Conservation (phyloP, 2,113 vertebrate genomes). For the Caracal caracal region DNA sequence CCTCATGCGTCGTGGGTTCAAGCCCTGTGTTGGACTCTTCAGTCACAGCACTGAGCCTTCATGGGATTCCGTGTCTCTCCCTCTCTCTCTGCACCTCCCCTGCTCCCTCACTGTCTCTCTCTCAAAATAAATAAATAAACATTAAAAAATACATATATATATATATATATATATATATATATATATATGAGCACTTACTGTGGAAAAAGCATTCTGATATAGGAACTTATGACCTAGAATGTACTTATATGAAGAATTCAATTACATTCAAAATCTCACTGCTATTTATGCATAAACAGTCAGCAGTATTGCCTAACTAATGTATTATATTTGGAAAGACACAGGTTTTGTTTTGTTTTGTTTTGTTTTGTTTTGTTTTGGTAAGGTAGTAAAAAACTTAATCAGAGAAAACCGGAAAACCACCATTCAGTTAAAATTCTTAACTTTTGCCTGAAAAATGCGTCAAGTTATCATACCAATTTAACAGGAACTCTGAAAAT, state of each 20-base stretch:
- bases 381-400: not conserved
- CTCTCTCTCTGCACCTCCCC: too few relatives aligned
- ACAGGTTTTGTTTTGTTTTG: not conserved
- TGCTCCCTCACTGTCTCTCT: too few relatives aligned
- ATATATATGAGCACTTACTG: not conserved
- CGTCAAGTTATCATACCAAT: not conserved
- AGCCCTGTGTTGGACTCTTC: too few relatives aligned
- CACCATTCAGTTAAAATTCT: not conserved
- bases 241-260: not conserved
- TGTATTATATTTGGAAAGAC: not conserved
- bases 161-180: too few relatives aligned
- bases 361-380: too few relatives aligned
- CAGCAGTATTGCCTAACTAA: not conserved
- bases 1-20: too few relatives aligned
- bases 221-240: not conserved
- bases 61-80: too few relatives aligned
- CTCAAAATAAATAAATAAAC: too few relatives aligned
- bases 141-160: too few relatives aligned
- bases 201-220: not conserved
- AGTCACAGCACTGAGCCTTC: too few relatives aligned
- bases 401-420: not conserved
- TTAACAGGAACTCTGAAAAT: not conserved
- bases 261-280: not conserved
- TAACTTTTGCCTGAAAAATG: not conserved
- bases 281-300: not conserved